phyloP scores from a whole-genome alignment of 2,888 invertebrate genomes.

The Alitta virens region DNA sequence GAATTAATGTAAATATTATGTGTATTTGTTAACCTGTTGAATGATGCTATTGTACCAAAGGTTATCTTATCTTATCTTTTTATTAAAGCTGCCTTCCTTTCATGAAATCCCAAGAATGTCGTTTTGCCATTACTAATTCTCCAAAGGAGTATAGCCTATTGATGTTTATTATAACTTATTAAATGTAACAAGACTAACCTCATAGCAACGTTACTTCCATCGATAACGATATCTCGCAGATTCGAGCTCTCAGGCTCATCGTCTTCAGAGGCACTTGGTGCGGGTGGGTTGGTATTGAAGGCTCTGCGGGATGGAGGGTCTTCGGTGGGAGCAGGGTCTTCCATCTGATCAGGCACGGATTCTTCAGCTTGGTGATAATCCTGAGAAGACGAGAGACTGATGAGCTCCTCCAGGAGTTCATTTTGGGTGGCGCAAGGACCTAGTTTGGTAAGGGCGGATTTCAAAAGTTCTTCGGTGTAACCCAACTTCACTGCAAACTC shows the following conservation, averaged over 20 bases:
- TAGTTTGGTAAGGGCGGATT: slow-evolving; percentile 6
- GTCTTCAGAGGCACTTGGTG: background rate
- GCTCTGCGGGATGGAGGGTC: no score
- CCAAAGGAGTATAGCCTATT: no score
- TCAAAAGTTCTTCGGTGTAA: slow-evolving; percentile 1
- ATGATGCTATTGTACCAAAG: no score
- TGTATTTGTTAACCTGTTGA: no score
- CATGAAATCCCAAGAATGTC: no score
- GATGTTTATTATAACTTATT: no score
- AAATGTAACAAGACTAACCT: slow-evolving; percentile 66
- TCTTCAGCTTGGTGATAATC: slow-evolving; percentile 2
- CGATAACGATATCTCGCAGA: slow-evolving; percentile 71
- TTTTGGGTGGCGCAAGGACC: background rate
- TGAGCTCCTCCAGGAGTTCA: slow-evolving; percentile 3
- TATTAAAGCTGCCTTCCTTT: no score
- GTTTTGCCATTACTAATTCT: no score
- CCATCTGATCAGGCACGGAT: background rate
- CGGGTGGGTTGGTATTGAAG: background rate
- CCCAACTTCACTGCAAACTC: background rate
- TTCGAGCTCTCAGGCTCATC: slow-evolving; percentile 18
- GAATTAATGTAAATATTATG: no score
- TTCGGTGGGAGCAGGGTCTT: background rate
- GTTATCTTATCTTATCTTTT: no score
- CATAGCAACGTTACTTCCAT: slow-evolving; percentile 82
- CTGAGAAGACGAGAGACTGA: background rate